phyloP scores from a whole-genome alignment of 2,113 vertebrate genomes.

The Tamias sibiricus region DNA sequence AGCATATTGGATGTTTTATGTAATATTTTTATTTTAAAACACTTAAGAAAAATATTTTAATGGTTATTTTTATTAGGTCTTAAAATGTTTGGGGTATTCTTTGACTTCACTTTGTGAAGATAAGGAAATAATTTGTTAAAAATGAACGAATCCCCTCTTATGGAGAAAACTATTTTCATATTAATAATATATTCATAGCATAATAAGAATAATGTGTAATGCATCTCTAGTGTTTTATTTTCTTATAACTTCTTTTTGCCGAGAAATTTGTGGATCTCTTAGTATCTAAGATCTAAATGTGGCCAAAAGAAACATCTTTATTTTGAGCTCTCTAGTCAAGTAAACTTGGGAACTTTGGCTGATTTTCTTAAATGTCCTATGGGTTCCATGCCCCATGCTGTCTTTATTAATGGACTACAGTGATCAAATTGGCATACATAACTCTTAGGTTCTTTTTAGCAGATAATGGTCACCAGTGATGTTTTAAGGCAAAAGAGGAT shows the following conservation, averaged over 20 bases:
- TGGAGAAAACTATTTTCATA: background rate
- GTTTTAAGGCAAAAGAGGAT: background rate
- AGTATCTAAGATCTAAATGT: background rate
- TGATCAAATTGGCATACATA: background rate
- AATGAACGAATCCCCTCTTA: background rate
- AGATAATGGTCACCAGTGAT: background rate
- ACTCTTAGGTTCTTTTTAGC: background rate
- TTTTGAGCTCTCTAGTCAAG: background rate
- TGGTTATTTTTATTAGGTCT: background rate
- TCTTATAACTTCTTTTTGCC: background rate
- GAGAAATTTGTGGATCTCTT: background rate
- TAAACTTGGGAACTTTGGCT: background rate
- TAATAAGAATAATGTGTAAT: background rate
- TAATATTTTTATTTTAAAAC: background rate
- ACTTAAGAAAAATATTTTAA: background rate
- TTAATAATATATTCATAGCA: background rate
- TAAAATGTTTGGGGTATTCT: background rate
- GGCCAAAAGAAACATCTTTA: background rate
- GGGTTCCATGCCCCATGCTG: background rate
- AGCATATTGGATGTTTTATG: background rate
- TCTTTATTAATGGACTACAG: background rate
- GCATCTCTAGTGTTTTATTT: background rate
- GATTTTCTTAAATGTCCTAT: background rate
- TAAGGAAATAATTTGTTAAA: constrained; percentile 18
- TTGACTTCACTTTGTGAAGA: constrained; percentile 13